These are phyloP conservation scores for Synodontis membranacea DNA, from an alignment of 2,113 vertebrate species.

Conservation along the genomic window DNA sequence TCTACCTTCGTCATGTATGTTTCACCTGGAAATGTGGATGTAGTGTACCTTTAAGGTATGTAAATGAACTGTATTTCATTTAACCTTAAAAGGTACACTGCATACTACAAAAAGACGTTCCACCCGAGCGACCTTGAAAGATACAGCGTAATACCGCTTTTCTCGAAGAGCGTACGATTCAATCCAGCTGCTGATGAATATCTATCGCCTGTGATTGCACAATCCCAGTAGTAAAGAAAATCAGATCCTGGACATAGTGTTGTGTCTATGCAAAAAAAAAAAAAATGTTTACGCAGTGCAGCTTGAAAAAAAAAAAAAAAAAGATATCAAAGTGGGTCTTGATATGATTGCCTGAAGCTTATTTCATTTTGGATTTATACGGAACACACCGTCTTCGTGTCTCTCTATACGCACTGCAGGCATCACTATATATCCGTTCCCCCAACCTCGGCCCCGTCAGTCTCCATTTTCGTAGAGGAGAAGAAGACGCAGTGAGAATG, in stretches of 20 bases:
- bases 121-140: not conserved
- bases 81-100: not conserved
- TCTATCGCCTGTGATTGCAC: slow-evolving; percentile 37
- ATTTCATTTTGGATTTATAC: not conserved
- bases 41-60: not conserved
- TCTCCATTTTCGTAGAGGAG: not conserved
- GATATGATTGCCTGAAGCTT: slow-evolving; percentile 9
- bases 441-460: not conserved
- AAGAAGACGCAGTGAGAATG: not conserved
- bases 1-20: not conserved
- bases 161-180: not conserved
- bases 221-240: slow-evolving; percentile 31
- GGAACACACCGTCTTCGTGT: not conserved
- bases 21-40: not conserved
- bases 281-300: slow-evolving; percentile 37
- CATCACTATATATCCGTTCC: not conserved
- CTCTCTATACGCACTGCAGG: not conserved
- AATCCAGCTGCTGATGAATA: slow-evolving; percentile 19
- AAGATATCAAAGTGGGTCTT: not conserved
- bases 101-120: not conserved
- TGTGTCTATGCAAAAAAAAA: slow-evolving; percentile 11
- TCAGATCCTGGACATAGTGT: slow-evolving; percentile 5
- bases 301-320: slow-evolving; percentile 12
- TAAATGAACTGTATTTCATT: not conserved
- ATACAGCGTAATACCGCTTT: not conserved